A percentile compares a stretch with the other conserved stretches of the same genome.
Conservation (phyloP, 1,140 invertebrate species). For the Pemphigus obesinymphae region DNA sequence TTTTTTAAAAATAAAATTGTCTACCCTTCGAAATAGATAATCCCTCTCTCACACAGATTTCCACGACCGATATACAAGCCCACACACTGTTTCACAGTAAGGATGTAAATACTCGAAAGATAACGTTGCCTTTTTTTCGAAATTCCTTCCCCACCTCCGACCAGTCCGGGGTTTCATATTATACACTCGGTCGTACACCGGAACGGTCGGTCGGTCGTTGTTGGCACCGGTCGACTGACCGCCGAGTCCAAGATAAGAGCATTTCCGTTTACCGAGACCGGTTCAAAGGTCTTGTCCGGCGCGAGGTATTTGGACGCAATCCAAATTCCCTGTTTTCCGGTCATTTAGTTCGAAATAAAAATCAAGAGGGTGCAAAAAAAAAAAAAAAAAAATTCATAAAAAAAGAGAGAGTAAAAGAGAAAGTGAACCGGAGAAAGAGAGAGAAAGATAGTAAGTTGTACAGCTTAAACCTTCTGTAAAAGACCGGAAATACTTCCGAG, state of each 20-base stretch:
- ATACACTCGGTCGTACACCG: not conserved
- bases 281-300: constrained; percentile 25
- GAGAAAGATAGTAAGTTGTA: not conserved
- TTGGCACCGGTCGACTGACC: not conserved
- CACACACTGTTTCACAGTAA: not conserved
- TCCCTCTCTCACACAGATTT: not conserved
- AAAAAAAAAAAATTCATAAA: not conserved
- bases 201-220: not conserved
- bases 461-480: not conserved
- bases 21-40: not conserved
- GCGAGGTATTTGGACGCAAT: not conserved
- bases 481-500: constrained; percentile 27
- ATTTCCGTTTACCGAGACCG: constrained; percentile 26
- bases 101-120: not conserved
- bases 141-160: no score
- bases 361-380: constrained; percentile 20
- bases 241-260: constrained; percentile 1
- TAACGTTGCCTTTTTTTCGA: not conserved
- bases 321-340: constrained; percentile 17
- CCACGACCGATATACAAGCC: not conserved
- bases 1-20: not conserved
- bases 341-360: constrained; percentile 13
- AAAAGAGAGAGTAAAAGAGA: not conserved
- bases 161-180: not conserved
- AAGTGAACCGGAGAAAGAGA: not conserved